Evolutionary conservation across 1,140 invertebrate genomes (phyloP).

Genomic region (Zaprionus davidi): DNA sequence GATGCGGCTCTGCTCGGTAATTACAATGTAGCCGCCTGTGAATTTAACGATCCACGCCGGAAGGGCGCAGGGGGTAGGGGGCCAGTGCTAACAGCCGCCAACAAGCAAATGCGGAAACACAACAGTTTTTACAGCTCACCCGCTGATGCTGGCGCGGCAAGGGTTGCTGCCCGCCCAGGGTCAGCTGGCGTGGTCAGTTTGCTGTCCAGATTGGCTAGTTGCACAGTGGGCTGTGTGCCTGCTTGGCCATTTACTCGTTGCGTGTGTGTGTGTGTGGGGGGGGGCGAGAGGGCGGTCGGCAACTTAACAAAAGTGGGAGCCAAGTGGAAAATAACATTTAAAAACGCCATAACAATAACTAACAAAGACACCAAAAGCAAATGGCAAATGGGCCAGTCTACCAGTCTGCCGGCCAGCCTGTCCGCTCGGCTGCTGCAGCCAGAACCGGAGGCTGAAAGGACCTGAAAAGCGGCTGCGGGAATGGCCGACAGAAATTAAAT

Average conservation of each 20-base stretch:
- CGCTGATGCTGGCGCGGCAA: slow-evolving; percentile 39
- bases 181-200: slow-evolving; percentile 52
- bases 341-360: slow-evolving; percentile 81
- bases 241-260: slow-evolving; percentile 16
- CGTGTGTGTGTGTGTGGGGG: slow-evolving; percentile 17
- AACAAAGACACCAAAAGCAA: slow-evolving; percentile 82
- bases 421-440: slow-evolving; percentile 22
- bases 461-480: slow-evolving; percentile 18
- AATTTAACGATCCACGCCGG: slow-evolving; percentile 70
- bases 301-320: slow-evolving; percentile 82
- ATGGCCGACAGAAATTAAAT: slow-evolving; percentile 71
- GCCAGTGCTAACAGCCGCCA: slow-evolving; percentile 49
- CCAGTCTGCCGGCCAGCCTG: slow-evolving; percentile 33
- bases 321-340: slow-evolving; percentile 83
- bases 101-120: slow-evolving; percentile 65
- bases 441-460: slow-evolving; percentile 30
- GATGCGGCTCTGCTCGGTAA: slow-evolving; percentile 57
- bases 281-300: slow-evolving; percentile 27
- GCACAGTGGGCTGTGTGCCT: slow-evolving; percentile 16
- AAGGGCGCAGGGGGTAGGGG: neutral
- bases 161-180: slow-evolving; percentile 46
- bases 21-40: slow-evolving; percentile 82
- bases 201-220: slow-evolving; percentile 55
- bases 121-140: slow-evolving; percentile 51
- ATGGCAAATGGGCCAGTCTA: slow-evolving; percentile 63